phyloP scores from a whole-genome alignment of 2,888 invertebrate genomes.

The Heteromyza rotundicornis region DNA sequence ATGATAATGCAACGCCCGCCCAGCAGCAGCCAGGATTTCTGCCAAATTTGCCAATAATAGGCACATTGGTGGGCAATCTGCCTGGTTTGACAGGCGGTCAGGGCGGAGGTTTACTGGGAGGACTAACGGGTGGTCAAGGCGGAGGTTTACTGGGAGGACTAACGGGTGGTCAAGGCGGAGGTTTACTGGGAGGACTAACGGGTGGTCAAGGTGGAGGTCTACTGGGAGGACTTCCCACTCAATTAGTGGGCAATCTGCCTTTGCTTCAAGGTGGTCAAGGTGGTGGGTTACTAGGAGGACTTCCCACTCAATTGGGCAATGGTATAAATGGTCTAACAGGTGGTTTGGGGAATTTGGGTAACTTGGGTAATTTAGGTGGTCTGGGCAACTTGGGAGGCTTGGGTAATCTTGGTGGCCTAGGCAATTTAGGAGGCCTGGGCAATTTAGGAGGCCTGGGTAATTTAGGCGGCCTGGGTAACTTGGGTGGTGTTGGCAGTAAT shows the following conservation, averaged over 20 bases:
- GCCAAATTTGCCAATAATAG: slow-evolving; percentile 47
- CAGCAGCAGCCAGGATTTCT: slow-evolving; percentile 33
- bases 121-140: slow-evolving; percentile 10
- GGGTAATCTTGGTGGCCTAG: slow-evolving; percentile 28
- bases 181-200: slow-evolving; percentile 13
- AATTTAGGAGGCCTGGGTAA: slow-evolving; percentile 7
- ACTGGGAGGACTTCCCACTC: slow-evolving; percentile 31
- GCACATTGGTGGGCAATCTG: slow-evolving; percentile 42
- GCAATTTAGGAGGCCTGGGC: slow-evolving; percentile 8
- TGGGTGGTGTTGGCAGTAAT: slow-evolving; percentile 18
- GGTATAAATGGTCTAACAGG: background rate
- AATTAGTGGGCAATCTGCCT: background rate
- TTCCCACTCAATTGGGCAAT: background rate
- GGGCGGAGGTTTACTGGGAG: background rate
- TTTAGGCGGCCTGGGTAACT: slow-evolving; percentile 24
- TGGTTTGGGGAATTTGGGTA: slow-evolving; percentile 6
- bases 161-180: slow-evolving; percentile 3
- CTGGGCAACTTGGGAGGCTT: slow-evolving; percentile 36
- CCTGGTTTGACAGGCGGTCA: slow-evolving; percentile 25
- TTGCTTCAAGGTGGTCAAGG: background rate
- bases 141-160: slow-evolving; percentile 21
- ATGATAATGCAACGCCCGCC: slow-evolving; percentile 12
- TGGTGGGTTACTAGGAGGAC: background rate
- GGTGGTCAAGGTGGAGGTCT: too few relatives aligned
- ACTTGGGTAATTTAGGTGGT: slow-evolving; percentile 31